Percentiles rank a stretch among this genome's conserved stretches.
These are phyloP conservation scores for Ctenomys sociabilis DNA, from an alignment of 2,113 vertebrate genomes.

Conservation along the genomic window DNA sequence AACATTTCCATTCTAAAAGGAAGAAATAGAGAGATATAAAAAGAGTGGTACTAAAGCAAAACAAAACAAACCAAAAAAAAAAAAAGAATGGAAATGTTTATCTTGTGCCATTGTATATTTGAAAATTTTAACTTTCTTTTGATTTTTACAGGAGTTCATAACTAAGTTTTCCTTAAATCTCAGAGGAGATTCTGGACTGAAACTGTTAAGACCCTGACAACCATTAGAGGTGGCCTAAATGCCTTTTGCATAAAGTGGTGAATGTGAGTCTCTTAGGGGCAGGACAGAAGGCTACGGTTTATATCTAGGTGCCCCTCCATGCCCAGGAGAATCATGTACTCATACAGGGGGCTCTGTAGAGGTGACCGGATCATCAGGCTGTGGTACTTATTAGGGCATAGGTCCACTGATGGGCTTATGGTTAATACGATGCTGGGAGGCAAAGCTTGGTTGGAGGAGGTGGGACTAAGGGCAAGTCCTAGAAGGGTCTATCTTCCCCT, in stretches of 20 bases:
- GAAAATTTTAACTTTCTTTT: not conserved
- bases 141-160: not conserved
- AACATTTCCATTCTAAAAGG: too few species aligned
- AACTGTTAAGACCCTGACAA: not conserved
- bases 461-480: not conserved
- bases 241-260: not conserved
- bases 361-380: not conserved
- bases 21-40: too few species aligned
- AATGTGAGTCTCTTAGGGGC: not conserved
- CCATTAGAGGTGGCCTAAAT: not conserved
- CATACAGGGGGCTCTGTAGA: not conserved
- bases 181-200: not conserved
- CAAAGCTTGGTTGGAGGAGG: not conserved
- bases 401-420: not conserved
- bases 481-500: not conserved
- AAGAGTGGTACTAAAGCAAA: too few species aligned
- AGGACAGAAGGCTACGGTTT: not conserved
- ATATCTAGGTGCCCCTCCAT: not conserved
- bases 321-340: not conserved
- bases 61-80: too few species aligned
- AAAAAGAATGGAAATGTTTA: not conserved
- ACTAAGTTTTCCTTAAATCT: not conserved
- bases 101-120: too few species aligned
- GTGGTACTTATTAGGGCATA: not conserved
- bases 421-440: not conserved